Base-by-base conservation (phyloP, 2,888 invertebrate genomes). In the Pristionchus maxplancki region DNA sequence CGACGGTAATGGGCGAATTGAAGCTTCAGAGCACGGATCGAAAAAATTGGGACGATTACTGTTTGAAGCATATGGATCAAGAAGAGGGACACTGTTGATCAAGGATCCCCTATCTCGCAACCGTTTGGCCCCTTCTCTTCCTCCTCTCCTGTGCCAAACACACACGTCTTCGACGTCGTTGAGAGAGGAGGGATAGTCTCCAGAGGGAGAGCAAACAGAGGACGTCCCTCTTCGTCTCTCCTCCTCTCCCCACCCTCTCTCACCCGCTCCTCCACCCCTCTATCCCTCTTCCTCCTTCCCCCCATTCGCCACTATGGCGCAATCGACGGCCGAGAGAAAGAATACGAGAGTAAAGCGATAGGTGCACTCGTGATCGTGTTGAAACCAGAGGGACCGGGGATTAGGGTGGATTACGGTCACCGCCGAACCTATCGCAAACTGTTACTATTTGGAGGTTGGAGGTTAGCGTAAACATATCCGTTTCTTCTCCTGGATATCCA, bases 311-410 rank as follows among this genome's bases (percentile, higher is more conserved):
- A 9, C 74, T 37, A 78, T n/a, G 44, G 40, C 44, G 40, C 78
- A 48, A 78, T 48, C 20, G 48, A 44, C n/a, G 40, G 67, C 13
- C 78, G 78, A 78, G 44, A 78, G 78, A 78, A 78, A 78, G 78
- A 78, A 78, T 78, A 78, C 78, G 78, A 78, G 78, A 78, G 78
- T 78, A 78, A 78, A 78, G 48, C 40, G 78, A 78, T 78, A 78
- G 78, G 74, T 40, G 24, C 5, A 64, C 78, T 48, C 40, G 78
- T 78, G 78, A 78, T 78, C 44, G 34, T 34, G 64, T 28, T 4
- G 28, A 67, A 67, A 31, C 15, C n/a, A 31, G 15, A 8, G 28
- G 64, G 64, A 67, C 20, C 17, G 31, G 64, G 64, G 64, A 67
- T 67, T 28, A 67, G 15, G 31, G 34, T 5, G 71, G 71, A 71